Percentiles rank a stretch among this genome's conserved stretches.
These are phyloP conservation scores for Egretta garzetta DNA, from an alignment of 2,113 vertebrate genomes.

Conservation along the genomic window DNA sequence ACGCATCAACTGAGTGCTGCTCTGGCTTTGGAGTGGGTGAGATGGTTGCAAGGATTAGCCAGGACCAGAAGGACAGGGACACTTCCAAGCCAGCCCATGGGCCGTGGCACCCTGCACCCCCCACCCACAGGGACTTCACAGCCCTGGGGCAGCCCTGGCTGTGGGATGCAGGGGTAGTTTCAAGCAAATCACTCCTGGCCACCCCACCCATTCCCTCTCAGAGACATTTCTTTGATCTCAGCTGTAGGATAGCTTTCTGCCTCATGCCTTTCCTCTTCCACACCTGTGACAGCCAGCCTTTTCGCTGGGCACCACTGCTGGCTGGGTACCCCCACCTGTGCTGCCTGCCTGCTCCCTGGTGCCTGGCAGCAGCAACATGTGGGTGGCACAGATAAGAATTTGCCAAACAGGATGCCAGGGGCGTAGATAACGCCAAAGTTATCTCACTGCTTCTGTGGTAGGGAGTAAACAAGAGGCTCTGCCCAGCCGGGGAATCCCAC, in stretches of 20 bases:
- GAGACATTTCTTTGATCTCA: not conserved
- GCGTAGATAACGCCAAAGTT: not conserved
- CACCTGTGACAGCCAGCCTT: not conserved
- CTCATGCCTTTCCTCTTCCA: not conserved
- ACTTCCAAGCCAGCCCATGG: not conserved
- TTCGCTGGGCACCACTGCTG: not conserved
- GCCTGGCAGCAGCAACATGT: not conserved
- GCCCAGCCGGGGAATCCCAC: not conserved
- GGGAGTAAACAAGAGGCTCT: not conserved
- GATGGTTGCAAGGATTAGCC: not conserved
- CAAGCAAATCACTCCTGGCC: not conserved
- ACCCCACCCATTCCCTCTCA: not conserved
- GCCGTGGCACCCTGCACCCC: accelerated
- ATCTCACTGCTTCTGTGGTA: not conserved
- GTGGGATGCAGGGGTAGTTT: not conserved
- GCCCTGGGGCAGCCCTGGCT: not conserved
- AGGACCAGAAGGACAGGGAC: not conserved
- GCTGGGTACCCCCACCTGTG: accelerated
- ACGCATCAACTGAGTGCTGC: accelerated
- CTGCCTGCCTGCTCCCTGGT: not conserved
- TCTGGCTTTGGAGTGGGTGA: not conserved
- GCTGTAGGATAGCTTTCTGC: not conserved
- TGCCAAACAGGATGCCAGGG: slow-evolving; percentile 40
- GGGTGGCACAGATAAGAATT: not conserved
- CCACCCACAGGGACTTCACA: not conserved